Evolutionary conservation across 2,113 vertebrate species (phyloP), one percentile per base, ranked within the genome.

Genomic region (Macquaria ambigua): DNA sequence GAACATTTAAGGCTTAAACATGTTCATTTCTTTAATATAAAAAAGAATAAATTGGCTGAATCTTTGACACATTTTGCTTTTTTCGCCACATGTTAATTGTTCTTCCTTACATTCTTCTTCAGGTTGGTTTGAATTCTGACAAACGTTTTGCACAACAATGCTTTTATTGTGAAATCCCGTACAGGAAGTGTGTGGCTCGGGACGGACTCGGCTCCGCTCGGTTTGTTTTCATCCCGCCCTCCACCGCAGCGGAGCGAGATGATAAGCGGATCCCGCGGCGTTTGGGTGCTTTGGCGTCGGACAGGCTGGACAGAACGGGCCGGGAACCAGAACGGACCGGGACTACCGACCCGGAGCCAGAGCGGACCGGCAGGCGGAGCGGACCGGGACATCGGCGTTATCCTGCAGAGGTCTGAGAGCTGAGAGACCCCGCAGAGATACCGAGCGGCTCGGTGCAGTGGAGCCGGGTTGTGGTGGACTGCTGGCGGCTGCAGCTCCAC

Each of bases 101-200:
- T 12, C 43, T 46, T 46, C 43, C 43, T 46, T 11, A 46, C 3
- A 12, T 31, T 31, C 28, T 31, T 31, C 2, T 31, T 31, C 28
- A 31, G 28, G 28, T 2, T 58, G 1, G 20, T 23, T 55, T 21
- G 6, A 21, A 21, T 53, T 21, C 21, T 20, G 43, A 2, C 10
- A 12, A 46, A 46, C 10, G 43, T 21, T 55, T 23, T 3, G n/a
- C 23, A 18, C 7, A 52, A 20, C 16, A 3, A 14, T 6, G 16
- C 66, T 86, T 84, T 87, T 89, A 72, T 75, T 87, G 25, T 91
- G 87, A 83, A 87, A 91, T n/a, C 1, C 18, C 37, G 0, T 0
- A 59, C 69, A 53, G 83, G 81, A 90, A 82, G 75, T 41, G 25
- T 62, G 15, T 6, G 2, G 9, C 6, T 2, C 23, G 34, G 20